phyloP scores from a whole-genome alignment of 1,140 invertebrate species.

The Palaemon carinicauda region DNA sequence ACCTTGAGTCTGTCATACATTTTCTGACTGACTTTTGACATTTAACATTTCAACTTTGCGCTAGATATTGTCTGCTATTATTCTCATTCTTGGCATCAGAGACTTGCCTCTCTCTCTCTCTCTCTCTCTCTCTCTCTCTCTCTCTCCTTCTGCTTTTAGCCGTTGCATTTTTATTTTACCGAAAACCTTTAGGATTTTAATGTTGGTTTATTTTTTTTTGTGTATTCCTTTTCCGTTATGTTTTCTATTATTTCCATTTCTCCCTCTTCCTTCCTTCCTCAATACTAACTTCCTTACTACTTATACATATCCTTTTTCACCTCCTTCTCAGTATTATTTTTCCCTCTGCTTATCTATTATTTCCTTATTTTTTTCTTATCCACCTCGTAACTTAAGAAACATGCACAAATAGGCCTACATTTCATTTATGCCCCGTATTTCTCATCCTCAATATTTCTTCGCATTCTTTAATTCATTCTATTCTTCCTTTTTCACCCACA shows the following conservation, averaged over 20 bases:
- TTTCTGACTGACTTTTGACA: too few species aligned
- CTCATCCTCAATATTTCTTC: neutral
- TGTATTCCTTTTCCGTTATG: neutral
- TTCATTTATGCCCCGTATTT: neutral
- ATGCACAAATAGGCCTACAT: too few species aligned
- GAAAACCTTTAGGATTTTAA: neutral
- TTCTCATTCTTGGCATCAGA: too few species aligned
- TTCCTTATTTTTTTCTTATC: neutral
- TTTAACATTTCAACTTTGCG: too few species aligned
- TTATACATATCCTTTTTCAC: neutral
- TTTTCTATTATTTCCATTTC: too few species aligned
- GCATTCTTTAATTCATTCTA: neutral
- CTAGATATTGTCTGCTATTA: too few species aligned
- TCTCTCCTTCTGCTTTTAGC: neutral
- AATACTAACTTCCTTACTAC: neutral
- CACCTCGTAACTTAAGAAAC: too few species aligned
- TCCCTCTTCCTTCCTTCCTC: neutral
- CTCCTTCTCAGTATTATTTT: neutral
- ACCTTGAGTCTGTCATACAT: too few species aligned
- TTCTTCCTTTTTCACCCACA: neutral
- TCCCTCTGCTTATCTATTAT: neutral
- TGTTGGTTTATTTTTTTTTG: neutral
- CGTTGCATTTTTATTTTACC: too few species aligned
- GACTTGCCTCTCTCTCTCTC: neutral
- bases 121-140: neutral